phyloP scores from a whole-genome alignment of 2,113 vertebrate genomes.

The Pheucticus melanocephalus region DNA sequence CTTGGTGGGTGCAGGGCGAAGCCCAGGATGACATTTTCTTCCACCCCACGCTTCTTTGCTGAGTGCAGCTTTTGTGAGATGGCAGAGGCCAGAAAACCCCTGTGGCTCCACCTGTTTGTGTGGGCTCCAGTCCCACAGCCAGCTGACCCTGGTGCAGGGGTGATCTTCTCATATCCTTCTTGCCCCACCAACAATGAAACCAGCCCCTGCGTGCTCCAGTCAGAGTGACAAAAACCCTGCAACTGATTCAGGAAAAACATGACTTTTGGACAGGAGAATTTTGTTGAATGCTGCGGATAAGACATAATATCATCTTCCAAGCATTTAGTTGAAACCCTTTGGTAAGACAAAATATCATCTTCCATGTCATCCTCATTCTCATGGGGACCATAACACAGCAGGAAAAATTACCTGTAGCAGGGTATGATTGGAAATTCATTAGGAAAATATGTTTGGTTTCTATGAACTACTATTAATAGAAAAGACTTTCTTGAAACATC shows the following conservation, averaged over 20 bases:
- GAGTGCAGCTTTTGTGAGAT: conserved; percentile 48
- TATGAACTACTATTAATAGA: background rate
- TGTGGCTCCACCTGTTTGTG: background rate
- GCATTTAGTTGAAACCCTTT: background rate
- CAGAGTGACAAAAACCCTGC: fast-evolving
- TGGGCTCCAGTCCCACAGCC: background rate
- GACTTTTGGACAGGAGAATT: background rate
- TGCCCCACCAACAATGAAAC: background rate
- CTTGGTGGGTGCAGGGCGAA: background rate
- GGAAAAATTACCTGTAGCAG: background rate
- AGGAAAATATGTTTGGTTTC: background rate
- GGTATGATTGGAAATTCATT: background rate
- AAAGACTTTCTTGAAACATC: background rate
- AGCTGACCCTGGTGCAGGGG: fast-evolving
- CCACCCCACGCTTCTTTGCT: conserved; percentile 38
- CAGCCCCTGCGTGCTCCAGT: background rate
- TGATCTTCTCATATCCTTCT: background rate
- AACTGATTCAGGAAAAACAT: background rate
- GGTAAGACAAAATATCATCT: background rate
- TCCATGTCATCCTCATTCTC: background rate
- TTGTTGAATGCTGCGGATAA: background rate
- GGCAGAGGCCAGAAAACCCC: background rate
- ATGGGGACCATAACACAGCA: background rate
- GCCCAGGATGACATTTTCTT: conserved; percentile 51
- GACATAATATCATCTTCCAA: background rate